Conservation (phyloP, 2,888 invertebrate species). For the Drosophila lacicola region DNA sequence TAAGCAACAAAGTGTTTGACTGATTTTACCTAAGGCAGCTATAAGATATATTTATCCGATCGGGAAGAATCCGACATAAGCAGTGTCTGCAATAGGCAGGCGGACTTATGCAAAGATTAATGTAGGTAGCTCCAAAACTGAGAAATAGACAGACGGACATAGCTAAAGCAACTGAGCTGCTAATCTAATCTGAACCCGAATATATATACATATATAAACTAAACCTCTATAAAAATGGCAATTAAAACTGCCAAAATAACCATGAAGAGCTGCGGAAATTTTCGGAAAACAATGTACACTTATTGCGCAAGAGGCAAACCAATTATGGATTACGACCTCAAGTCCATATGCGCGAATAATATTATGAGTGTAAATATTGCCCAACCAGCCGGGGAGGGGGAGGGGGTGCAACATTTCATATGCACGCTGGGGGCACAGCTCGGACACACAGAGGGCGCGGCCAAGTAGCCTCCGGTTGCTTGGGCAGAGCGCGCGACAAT, state of each 20-base stretch:
- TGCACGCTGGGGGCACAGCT: slow-evolving; percentile 68
- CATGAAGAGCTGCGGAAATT: slow-evolving; percentile 11
- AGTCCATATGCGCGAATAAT: slow-evolving; percentile 77
- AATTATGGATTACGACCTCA: slow-evolving; percentile 76
- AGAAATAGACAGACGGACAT: no score
- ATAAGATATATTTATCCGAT: no score
- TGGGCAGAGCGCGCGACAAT: slow-evolving; percentile 75
- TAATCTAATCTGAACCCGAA: no score
- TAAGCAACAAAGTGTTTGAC: no score
- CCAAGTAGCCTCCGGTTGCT: slow-evolving; percentile 72
- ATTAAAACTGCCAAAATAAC: slow-evolving; percentile 9
- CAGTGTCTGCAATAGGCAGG: no score
- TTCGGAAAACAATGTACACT: slow-evolving; percentile 35
- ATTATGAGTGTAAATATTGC: slow-evolving; percentile 69
- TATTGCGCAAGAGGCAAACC: slow-evolving; percentile 57
- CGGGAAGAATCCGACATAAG: no score
- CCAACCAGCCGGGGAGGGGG: slow-evolving; percentile 6
- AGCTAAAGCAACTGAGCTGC: no score
- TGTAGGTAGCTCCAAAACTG: no score
- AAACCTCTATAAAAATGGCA: slow-evolving; percentile 3
- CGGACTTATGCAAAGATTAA: no score
- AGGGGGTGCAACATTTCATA: slow-evolving; percentile 57
- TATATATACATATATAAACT: not conserved
- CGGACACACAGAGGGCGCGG: slow-evolving; percentile 72
- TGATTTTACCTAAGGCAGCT: no score